Conservation (phyloP, 2,113 vertebrate genomes). For the Chauna torquata region DNA sequence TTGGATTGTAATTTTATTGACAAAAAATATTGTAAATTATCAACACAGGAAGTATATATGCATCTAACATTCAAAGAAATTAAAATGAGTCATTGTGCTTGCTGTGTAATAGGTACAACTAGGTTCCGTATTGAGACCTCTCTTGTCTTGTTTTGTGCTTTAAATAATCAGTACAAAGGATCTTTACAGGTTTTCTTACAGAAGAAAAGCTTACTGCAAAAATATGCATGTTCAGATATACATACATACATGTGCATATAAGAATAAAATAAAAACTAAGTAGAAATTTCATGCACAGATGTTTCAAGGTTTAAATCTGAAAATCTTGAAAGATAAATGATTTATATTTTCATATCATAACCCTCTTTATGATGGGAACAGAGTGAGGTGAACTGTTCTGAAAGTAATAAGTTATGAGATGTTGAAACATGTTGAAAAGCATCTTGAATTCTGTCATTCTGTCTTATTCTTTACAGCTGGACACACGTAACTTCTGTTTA, state of each 20-base stretch:
- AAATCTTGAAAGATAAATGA: conserved; percentile 70
- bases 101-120: not conserved
- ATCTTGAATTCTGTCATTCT: conserved; percentile 28
- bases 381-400: conserved; percentile 60
- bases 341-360: conserved; percentile 76
- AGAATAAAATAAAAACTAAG: not conserved
- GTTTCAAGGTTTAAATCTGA: conserved; percentile 61
- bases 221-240: not conserved
- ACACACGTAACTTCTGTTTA: conserved; percentile 30
- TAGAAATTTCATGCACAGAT: conserved; percentile 48
- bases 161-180: not conserved
- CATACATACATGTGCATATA: too few species aligned
- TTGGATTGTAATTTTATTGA: not conserved
- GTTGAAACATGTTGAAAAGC: conserved; percentile 67
- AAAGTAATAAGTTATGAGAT: conserved; percentile 69
- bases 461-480: conserved; percentile 15
- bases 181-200: not conserved
- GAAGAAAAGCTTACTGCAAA: not conserved
- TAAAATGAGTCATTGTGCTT: not conserved
- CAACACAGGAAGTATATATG: not conserved
- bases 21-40: not conserved
- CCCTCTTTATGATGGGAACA: conserved; percentile 48
- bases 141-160: not conserved
- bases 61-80: not conserved
- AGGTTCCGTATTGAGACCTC: not conserved